phyloP scores from a whole-genome alignment of 1,140 invertebrate species.

The Solen grandis region DNA sequence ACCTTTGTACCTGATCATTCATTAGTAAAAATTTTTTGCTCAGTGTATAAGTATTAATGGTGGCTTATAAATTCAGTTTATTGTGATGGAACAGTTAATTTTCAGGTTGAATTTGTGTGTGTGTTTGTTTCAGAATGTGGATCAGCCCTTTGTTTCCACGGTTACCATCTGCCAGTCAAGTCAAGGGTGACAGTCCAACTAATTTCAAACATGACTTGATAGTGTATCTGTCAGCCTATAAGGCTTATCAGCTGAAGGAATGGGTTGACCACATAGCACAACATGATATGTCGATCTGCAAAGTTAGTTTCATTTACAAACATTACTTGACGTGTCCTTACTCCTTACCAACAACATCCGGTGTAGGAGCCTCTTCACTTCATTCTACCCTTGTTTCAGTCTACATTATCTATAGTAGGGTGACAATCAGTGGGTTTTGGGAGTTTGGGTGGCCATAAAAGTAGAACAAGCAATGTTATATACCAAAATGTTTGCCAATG shows the following conservation, averaged over 20 bases:
- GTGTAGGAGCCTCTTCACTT: too few relatives aligned
- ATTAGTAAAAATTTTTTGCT: too few relatives aligned
- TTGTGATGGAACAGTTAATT: not conserved
- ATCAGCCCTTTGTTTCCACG: constrained; percentile 89
- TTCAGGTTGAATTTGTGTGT: not conserved
- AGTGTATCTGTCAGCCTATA: constrained; percentile 90
- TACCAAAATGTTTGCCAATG: too few relatives aligned
- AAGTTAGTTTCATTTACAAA: constrained; percentile 85
- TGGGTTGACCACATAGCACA: constrained; percentile 89
- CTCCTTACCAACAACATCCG: too few relatives aligned
- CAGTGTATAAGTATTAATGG: not conserved
- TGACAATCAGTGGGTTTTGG: too few relatives aligned
- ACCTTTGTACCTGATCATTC: too few relatives aligned
- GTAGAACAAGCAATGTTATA: too few relatives aligned
- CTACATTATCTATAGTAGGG: too few relatives aligned
- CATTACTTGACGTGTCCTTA: too few relatives aligned
- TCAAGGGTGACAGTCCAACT: constrained; percentile 89
- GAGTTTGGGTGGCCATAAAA: too few relatives aligned
- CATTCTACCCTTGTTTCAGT: too few relatives aligned
- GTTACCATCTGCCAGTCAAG: constrained; percentile 48
- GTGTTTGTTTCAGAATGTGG: constrained; percentile 86
- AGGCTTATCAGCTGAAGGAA: constrained; percentile 84
- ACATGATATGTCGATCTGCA: constrained; percentile 89
- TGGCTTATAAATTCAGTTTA: not conserved
- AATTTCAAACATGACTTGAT: constrained; percentile 92